Conservation (phyloP, 2,797 vertebrate genomes). For the Peromyscus eremicus region DNA sequence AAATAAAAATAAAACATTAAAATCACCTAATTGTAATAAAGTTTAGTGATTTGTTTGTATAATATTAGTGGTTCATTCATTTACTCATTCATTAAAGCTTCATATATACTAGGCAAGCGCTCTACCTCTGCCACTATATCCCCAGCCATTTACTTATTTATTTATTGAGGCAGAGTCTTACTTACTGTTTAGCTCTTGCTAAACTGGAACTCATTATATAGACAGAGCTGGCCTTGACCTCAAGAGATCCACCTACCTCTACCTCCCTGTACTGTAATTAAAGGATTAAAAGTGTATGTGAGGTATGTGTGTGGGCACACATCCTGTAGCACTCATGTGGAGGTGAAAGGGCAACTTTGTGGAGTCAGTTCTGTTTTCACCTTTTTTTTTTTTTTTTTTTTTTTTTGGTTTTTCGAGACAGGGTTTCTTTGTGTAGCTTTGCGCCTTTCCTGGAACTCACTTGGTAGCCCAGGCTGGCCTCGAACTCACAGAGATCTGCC, state of each 20-base stretch:
- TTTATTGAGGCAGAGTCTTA: not conserved
- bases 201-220: not conserved
- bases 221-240: not conserved
- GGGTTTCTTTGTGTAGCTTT: too few species aligned
- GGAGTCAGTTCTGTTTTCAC: not conserved
- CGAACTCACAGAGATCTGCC: too few species aligned
- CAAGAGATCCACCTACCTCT: not conserved
- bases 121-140: not conserved
- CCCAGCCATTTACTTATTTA: not conserved
- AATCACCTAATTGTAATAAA: conserved; percentile 30
- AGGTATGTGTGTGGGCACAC: not conserved
- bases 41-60: not conserved
- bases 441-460: too few species aligned
- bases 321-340: not conserved
- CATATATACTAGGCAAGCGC: not conserved
- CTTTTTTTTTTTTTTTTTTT: too few species aligned
- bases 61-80: not conserved
- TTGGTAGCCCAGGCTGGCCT: too few species aligned
- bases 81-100: not conserved
- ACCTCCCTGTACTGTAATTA: not conserved
- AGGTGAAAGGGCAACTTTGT: not conserved
- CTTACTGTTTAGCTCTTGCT: not conserved
- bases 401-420: too few species aligned
- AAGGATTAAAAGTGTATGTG: not conserved
- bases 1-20: not conserved